Base-by-base conservation (phyloP, 1,140 invertebrate species). In the Aphelinus atriplicis region DNA sequence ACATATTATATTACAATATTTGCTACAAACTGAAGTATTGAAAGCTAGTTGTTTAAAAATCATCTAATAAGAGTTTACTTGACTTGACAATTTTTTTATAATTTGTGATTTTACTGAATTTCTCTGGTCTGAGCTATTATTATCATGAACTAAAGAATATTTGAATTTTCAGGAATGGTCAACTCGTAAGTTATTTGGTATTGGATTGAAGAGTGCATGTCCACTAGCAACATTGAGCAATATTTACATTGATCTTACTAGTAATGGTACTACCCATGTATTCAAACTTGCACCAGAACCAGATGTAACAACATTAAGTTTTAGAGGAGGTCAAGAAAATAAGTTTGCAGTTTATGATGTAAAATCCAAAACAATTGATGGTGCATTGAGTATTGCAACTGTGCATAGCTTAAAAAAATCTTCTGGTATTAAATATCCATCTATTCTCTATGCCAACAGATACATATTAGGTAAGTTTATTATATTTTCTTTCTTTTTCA, bases 201-300 rank as follows among this genome's bases (percentile, higher is more conserved):
- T 94, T 81, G 93, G 94, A 47, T 84, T 98, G 3, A 91, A 91
- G 73, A 91, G 92, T 60, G 89, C 91, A 58, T 98, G 97, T 86
- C 93, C 94, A 56, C 86, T 98, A 53, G 93, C 96, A 48, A 88
- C 89, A 42, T 89, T 88, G 26, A 97, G 94, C 81, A 92, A 91
- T 73, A 90, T 98, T 60, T 97, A 94, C 89, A 90, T 98, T 4
- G 96, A 98, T 86, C 86, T 92, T n/a, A 92, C 92, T 26, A 90
- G 89, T 73, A 92, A 93, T 83, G 84, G 85, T 67, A 90, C 88
- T 45, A 85, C 83, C 78, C 81, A 89, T 68, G 83, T 85, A 48
- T 92, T 92, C 81, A 88, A 90, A 75, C 83, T 94, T 66, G 88
- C 84, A 26, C 91, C 92, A 61, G 69, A 81, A 60, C 92, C 92